Conservation (phyloP, 2,113 vertebrate genomes). For the Sturnus vulgaris region DNA sequence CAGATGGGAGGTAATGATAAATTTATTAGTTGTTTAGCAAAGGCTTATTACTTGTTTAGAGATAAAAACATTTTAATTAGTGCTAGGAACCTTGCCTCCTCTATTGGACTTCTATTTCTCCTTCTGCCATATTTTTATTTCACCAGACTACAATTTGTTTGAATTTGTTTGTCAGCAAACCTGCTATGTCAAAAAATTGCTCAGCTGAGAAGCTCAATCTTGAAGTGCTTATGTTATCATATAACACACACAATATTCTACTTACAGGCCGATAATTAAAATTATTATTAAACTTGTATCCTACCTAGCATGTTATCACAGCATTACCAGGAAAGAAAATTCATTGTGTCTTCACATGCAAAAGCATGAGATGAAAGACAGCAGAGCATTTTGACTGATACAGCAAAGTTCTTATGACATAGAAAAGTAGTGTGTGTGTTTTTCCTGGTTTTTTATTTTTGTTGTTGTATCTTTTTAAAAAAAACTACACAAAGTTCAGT, state of each 20-base stretch:
- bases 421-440: background rate
- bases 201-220: background rate
- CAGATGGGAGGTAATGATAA: background rate
- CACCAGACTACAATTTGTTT: background rate
- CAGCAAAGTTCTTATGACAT: background rate
- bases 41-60: background rate
- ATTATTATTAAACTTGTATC: background rate
- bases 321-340: background rate
- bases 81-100: background rate
- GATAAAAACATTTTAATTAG: background rate
- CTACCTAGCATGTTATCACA: background rate
- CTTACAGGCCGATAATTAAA: too few relatives aligned
- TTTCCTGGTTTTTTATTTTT: background rate
- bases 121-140: background rate
- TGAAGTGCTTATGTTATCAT: rapidly evolving
- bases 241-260: background rate
- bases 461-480: background rate
- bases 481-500: background rate
- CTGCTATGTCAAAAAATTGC: background rate
- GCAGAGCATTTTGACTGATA: background rate
- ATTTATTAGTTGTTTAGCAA: background rate
- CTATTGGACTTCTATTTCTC: background rate
- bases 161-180: background rate
- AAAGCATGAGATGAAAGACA: background rate
- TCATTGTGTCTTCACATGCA: background rate